Conservation (phyloP, 2,113 vertebrate genomes). For the Dicentrarchus labrax region DNA sequence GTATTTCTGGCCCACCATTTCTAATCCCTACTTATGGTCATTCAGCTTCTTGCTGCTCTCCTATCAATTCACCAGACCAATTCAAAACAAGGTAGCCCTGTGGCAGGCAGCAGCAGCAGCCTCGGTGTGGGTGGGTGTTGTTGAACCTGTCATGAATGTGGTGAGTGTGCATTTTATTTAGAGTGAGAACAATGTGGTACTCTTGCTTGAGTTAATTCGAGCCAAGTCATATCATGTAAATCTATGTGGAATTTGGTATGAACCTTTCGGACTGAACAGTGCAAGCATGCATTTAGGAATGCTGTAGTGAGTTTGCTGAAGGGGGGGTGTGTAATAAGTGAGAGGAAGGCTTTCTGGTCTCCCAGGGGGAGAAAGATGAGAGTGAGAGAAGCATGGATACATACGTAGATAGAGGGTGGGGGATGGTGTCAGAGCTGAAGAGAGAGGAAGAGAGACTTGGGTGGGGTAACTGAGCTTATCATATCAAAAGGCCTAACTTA, state of each 20-base stretch:
- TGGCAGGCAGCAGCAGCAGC: conserved; percentile 13
- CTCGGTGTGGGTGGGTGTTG: conserved; percentile 1
- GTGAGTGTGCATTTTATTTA: conserved; percentile 31
- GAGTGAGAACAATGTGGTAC: conserved; percentile 9
- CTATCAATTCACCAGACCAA: conserved; percentile 9
- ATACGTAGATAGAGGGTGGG: conserved; percentile 37
- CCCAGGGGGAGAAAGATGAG: conserved; percentile 58
- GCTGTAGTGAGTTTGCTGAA: conserved; percentile 9
- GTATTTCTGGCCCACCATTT: not conserved
- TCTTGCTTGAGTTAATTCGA: conserved; percentile 5
- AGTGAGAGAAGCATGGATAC: conserved; percentile 9
- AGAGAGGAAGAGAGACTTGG: conserved; percentile 4
- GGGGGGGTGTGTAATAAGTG: not conserved
- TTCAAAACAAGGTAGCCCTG: conserved; percentile 26
- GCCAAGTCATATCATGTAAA: conserved; percentile 19
- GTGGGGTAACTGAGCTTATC: not conserved
- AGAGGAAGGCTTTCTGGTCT: conserved; percentile 53
- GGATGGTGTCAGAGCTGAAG: conserved; percentile 24
- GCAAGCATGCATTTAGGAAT: conserved; percentile 44
- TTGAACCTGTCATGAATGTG: conserved; percentile 52
- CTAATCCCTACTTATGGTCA: conserved; percentile 16
- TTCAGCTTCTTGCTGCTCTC: conserved; percentile 18
- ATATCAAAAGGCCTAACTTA: not conserved
- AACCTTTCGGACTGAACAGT: not conserved
- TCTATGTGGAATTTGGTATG: conserved; percentile 1